Conservation (phyloP, 2,888 invertebrate species). For the Catotricha subobsoleta region DNA sequence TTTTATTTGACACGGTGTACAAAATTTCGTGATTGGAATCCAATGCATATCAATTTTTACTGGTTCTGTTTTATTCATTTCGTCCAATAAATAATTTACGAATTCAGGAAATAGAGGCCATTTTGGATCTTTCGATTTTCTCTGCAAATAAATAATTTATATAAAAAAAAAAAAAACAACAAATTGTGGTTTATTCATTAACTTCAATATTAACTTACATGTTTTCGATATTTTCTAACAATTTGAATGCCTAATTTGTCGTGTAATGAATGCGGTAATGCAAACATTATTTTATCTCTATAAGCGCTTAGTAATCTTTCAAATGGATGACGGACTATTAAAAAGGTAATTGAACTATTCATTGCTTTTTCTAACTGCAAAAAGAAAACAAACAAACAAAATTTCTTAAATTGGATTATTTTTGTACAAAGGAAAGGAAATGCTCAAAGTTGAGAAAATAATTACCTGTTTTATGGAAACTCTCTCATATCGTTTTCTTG, state of each 20-base stretch:
- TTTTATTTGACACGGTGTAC: conserved; percentile 69
- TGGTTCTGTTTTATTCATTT: conserved; percentile 33
- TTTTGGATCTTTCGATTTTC: conserved; percentile 26
- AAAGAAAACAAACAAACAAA: no score
- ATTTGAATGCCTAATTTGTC: conserved; percentile 63
- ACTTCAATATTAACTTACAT: conserved; percentile 23
- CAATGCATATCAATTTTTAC: conserved; percentile 73
- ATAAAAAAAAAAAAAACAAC: no score
- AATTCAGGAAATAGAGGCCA: conserved; percentile 72
- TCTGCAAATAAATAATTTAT: neutral
- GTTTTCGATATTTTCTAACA: conserved; percentile 49
- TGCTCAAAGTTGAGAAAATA: neutral
- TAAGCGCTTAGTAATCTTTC: conserved; percentile 66
- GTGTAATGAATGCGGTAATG: conserved; percentile 65
- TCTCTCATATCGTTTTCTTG: conserved; percentile 61
- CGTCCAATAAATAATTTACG: conserved; percentile 56
- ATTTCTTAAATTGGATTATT: no score
- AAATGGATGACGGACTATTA: conserved; percentile 66
- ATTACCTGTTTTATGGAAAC: conserved; percentile 35
- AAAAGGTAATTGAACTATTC: conserved; percentile 57
- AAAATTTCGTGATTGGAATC: conserved; percentile 68
- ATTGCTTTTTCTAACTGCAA: conserved; percentile 48
- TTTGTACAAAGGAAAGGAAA: no score
- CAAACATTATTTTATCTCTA: conserved; percentile 67
- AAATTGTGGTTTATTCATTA: neutral